These are phyloP conservation scores for Odontamblyopus lacepedii DNA, from an alignment of 2,797 vertebrate species.

Conservation along the genomic window DNA sequence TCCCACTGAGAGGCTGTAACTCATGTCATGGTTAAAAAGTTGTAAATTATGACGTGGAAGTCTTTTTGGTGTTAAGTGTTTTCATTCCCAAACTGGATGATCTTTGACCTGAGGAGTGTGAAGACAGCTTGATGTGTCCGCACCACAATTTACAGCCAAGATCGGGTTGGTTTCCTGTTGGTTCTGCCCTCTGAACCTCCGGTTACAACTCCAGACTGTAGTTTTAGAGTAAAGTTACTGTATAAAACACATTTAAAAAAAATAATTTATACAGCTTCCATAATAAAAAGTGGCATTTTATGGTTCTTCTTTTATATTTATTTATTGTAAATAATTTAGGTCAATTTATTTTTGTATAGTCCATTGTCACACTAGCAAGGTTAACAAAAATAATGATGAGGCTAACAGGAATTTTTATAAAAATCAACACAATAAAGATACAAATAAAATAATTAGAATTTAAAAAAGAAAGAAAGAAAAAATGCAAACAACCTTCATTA, in stretches of 20 bases:
- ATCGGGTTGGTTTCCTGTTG: conserved; percentile 57
- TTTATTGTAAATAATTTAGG: conserved; percentile 2
- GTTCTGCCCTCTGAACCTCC: conserved; percentile 45
- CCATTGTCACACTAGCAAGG: no score
- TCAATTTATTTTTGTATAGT: no score
- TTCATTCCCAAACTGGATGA: conserved; percentile 67
- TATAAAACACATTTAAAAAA: neutral
- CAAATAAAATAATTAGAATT: no score
- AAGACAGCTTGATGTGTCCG: conserved; percentile 70
- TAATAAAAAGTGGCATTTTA: no score
- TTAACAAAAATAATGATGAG: no score
- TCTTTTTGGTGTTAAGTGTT: conserved; percentile 61
- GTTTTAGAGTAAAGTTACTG: neutral
- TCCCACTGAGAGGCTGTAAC: conserved; percentile 56
- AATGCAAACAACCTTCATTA: no score
- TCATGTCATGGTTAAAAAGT: conserved; percentile 45
- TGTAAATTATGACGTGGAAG: conserved; percentile 64
- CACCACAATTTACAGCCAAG: conserved; percentile 52
- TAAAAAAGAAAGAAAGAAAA: no score
- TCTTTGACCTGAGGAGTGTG: conserved; percentile 54
- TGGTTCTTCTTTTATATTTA: no score
- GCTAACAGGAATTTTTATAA: no score
- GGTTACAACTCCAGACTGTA: conserved; percentile 12
- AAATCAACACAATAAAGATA: no score
- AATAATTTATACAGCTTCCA: no score